phyloP scores from a whole-genome alignment of 1,140 invertebrate species.

The Drosophila athabasca region DNA sequence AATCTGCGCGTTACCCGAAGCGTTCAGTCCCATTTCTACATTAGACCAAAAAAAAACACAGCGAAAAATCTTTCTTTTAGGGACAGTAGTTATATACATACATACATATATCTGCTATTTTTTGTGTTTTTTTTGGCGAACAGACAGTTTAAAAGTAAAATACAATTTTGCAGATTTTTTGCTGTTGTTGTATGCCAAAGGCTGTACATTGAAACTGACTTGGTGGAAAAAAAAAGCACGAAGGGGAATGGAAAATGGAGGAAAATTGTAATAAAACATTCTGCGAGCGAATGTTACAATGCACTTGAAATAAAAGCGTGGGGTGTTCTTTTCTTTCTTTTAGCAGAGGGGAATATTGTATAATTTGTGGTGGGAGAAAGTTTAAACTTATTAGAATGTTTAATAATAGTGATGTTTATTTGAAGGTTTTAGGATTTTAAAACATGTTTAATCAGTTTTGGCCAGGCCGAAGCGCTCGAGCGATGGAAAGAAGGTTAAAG shows the following conservation, averaged over 20 bases:
- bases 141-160: constrained; percentile 67
- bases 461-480: too few species aligned
- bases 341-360: too few species aligned
- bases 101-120: too few species aligned
- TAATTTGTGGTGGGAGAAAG: too few species aligned
- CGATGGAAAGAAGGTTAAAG: too few species aligned
- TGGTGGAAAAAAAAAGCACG: constrained; percentile 7
- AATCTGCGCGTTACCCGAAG: constrained; percentile 77
- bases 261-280: constrained; percentile 11
- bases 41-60: constrained; percentile 61
- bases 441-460: too few species aligned
- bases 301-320: constrained; percentile 12
- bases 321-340: too few species aligned
- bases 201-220: constrained; percentile 72
- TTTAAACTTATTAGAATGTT: too few species aligned
- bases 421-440: too few species aligned
- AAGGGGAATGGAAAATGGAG: constrained; percentile 4
- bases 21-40: constrained; percentile 61
- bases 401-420: too few species aligned
- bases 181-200: constrained; percentile 38
- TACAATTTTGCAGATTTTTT: constrained; percentile 65
- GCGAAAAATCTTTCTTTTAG: constrained; percentile 1
- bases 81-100: background rate
- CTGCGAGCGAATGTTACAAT: constrained; percentile 13
- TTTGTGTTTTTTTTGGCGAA: constrained; percentile 3